These are phyloP conservation scores for Phalacrocorax brasilianus DNA, from an alignment of 2,113 vertebrate genomes.

Conservation along the genomic window DNA sequence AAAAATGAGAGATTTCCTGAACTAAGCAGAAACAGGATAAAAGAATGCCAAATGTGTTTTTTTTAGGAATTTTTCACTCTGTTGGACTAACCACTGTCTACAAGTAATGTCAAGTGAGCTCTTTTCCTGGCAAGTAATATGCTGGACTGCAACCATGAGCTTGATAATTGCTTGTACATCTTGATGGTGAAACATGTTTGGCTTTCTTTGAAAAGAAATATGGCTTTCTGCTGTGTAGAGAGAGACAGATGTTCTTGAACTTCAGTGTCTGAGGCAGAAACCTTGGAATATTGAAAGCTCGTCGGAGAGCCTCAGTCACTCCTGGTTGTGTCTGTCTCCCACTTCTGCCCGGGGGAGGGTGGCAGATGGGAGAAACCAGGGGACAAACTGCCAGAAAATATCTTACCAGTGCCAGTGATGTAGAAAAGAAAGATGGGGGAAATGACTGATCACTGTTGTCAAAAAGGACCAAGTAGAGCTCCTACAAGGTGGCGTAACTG, in stretches of 20 bases:
- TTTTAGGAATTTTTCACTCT: constrained; percentile 11
- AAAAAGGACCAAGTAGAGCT: background rate
- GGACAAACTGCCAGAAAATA: constrained; percentile 15
- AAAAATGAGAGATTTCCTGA: constrained; percentile 52
- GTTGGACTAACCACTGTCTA: background rate
- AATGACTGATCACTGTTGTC: background rate
- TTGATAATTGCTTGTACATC: background rate
- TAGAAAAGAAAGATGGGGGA: background rate
- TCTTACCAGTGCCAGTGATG: constrained; percentile 14
- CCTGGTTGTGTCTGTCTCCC: background rate
- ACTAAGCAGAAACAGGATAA: constrained; percentile 23
- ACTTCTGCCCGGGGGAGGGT: background rate
- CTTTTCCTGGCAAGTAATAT: constrained; percentile 21
- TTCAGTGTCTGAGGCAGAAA: background rate
- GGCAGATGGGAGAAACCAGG: constrained; percentile 35
- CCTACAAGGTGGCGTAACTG: background rate
- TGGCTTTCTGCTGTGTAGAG: background rate
- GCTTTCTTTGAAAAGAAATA: background rate
- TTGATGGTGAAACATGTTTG: constrained; percentile 18
- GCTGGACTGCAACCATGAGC: background rate
- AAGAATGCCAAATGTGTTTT: background rate
- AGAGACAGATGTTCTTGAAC: background rate
- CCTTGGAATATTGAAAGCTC: background rate
- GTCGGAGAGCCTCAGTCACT: background rate
- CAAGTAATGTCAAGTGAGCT: constrained; percentile 14